Percentiles rank a stretch among this genome's conserved stretches.
Evolutionary conservation across 2,888 invertebrate species (phyloP).

Genomic region (Aplocera efformata): DNA sequence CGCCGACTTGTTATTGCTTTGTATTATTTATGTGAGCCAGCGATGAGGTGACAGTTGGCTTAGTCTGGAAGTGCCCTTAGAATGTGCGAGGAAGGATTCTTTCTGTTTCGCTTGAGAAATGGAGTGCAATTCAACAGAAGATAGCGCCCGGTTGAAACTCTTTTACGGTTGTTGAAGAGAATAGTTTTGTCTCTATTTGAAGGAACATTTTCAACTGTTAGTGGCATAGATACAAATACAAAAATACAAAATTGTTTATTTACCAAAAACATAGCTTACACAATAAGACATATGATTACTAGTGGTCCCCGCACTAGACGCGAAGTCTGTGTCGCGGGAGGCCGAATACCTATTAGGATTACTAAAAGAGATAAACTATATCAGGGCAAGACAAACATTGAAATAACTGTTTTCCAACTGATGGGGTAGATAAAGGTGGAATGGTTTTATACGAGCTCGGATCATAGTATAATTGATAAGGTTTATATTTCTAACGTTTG

Average conservation of each 20-base stretch:
- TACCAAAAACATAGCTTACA: too few relatives aligned
- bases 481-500: conserved; percentile 4
- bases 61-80: conserved; percentile 35
- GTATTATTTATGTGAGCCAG: conserved; percentile 68
- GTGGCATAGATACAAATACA: too few relatives aligned
- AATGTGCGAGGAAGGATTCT: conserved; percentile 23
- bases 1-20: conserved; percentile 66
- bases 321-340: too few relatives aligned
- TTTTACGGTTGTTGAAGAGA: conserved; percentile 9
- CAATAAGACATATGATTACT: too few relatives aligned
- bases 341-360: too few relatives aligned
- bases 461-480: conserved; percentile 2
- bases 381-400: too few relatives aligned
- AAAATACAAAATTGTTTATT: too few relatives aligned
- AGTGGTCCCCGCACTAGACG: too few relatives aligned
- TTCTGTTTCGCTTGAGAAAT: conserved; percentile 24
- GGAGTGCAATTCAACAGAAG: conserved; percentile 19
- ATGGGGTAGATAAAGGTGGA: background rate
- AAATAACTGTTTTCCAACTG: too few relatives aligned
- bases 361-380: too few relatives aligned
- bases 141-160: conserved; percentile 9
- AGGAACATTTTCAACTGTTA: conserved; percentile 13
- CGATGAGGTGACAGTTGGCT: conserved; percentile 55
- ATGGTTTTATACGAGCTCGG: conserved; percentile 4
- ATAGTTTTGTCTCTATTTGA: conserved; percentile 9